A percentile compares a stretch with the other conserved stretches of the same genome.
Evolutionary conservation across 2,797 vertebrate genomes (phyloP).

Genomic region (Nothura maculosa): DNA sequence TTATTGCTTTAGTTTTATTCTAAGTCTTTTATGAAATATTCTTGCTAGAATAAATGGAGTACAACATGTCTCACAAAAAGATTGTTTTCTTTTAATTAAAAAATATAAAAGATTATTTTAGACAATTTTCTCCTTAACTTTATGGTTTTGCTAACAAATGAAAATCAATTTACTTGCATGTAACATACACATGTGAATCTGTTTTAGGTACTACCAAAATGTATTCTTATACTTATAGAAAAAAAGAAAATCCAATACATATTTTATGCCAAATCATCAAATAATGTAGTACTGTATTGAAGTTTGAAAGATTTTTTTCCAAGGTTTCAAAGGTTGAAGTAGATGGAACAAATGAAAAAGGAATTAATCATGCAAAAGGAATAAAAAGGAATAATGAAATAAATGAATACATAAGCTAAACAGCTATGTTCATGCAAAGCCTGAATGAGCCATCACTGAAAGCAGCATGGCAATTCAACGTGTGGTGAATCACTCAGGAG

Average conservation of each 20-base stretch:
- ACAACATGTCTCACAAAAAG: not conserved
- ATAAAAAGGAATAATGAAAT: not conserved
- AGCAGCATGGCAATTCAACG: rapidly evolving
- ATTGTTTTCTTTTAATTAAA: not conserved
- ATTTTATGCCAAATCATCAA: not conserved
- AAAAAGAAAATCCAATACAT: not conserved
- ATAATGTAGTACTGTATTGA: not conserved
- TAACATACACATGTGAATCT: not conserved
- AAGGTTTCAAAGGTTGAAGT: not conserved
- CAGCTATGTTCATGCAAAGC: not conserved
- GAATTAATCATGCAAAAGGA: not conserved
- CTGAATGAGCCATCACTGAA: not conserved
- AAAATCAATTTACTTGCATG: not conserved
- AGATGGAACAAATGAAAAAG: not conserved
- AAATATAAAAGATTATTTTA: not conserved
- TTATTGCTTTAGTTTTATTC: not conserved
- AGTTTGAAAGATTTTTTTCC: not conserved
- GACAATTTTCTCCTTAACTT: not conserved
- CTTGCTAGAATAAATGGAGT: not conserved
- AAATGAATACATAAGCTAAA: not conserved
- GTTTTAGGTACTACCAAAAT: not conserved
- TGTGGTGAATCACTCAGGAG: not conserved
- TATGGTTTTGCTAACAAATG: not conserved
- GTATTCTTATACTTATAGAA: not conserved
- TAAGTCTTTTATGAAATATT: not conserved